phyloP scores from a whole-genome alignment of 2,888 invertebrate species.

The Lypha dubia region DNA sequence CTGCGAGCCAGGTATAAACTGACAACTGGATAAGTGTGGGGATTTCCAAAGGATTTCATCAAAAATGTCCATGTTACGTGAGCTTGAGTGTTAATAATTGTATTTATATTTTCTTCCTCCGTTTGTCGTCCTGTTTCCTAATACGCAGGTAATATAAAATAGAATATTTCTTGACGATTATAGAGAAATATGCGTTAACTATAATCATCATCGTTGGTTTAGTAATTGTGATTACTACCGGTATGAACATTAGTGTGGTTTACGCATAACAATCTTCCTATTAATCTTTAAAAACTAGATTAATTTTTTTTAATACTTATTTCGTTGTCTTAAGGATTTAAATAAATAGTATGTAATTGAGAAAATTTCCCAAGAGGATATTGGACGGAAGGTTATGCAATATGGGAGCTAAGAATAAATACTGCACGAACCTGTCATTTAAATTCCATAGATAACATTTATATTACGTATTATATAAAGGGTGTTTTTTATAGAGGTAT shows the following conservation, averaged over 20 bases:
- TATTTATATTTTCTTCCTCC: neutral
- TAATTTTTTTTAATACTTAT: constrained; percentile 21
- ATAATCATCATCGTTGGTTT: constrained; percentile 43
- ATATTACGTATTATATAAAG: too few relatives aligned
- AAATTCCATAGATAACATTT: too few relatives aligned
- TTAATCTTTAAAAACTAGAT: constrained; percentile 31
- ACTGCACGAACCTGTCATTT: too few relatives aligned
- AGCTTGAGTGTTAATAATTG: constrained; percentile 13
- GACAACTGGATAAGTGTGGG: constrained; percentile 42
- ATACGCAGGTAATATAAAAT: constrained; percentile 35
- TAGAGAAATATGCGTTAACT: constrained; percentile 39
- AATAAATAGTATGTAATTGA: constrained; percentile 28
- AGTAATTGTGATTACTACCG: constrained; percentile 57
- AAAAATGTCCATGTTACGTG: constrained; percentile 36
- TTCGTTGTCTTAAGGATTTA: too few relatives aligned
- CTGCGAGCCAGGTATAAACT: constrained; percentile 42
- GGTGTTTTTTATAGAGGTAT: too few relatives aligned
- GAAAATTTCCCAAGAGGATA: constrained; percentile 5
- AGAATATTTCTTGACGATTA: constrained; percentile 55
- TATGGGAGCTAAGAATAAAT: neutral
- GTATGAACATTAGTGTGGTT: constrained; percentile 3
- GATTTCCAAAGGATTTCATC: constrained; percentile 62
- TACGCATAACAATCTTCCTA: constrained; percentile 20
- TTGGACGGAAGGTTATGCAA: neutral
- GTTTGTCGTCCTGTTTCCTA: neutral